Evolutionary conservation across 2,888 invertebrate species (phyloP).

Genomic region (Stratiomys singularior): DNA sequence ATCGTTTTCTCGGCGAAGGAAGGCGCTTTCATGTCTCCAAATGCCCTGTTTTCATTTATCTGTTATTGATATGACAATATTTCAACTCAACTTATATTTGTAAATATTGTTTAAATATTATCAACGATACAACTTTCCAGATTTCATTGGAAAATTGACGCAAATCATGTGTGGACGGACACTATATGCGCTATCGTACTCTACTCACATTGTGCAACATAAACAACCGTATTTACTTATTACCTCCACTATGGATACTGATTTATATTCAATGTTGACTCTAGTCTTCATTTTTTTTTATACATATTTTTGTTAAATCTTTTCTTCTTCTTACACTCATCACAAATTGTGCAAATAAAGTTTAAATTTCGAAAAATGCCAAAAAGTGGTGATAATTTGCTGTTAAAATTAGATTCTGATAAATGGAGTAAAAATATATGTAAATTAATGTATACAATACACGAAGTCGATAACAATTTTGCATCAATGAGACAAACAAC

Average conservation of each 20-base stretch:
- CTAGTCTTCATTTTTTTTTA: too few relatives aligned
- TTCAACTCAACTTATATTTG: not conserved
- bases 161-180: not conserved
- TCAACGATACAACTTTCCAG: not conserved
- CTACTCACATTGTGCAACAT: too few relatives aligned
- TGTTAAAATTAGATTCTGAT: slow-evolving; percentile 9
- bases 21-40: not conserved
- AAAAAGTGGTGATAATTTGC: slow-evolving; percentile 9
- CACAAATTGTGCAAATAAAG: slow-evolving; percentile 4
- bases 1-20: too few relatives aligned
- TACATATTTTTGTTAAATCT: too few relatives aligned
- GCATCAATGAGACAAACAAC: too few relatives aligned
- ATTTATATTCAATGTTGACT: too few relatives aligned
- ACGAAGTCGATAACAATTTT: too few relatives aligned
- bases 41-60: not conserved
- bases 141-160: not conserved
- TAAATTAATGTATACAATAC: not conserved
- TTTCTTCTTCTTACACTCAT: not conserved
- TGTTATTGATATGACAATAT: too few relatives aligned
- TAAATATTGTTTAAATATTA: slow-evolving; percentile 4
- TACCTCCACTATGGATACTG: too few relatives aligned
- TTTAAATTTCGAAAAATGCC: slow-evolving; percentile 7
- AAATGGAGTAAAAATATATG: slow-evolving; percentile 5
- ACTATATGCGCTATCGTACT: too few relatives aligned
- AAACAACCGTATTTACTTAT: too few relatives aligned